Conservation (phyloP, 2,888 invertebrate species). For the Anthoptus insignis region DNA sequence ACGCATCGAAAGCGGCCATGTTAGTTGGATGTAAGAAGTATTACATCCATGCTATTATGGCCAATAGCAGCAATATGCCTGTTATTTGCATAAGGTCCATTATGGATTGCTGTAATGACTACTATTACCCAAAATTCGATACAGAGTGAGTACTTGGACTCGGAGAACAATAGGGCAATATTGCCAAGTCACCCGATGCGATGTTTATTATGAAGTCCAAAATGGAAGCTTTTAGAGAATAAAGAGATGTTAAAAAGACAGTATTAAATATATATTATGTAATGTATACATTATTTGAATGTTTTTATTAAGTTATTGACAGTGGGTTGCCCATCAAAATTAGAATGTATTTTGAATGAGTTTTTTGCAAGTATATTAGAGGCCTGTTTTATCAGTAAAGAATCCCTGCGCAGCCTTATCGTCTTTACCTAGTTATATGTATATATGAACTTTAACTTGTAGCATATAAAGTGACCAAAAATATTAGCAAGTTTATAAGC, state of each 20-base stretch:
- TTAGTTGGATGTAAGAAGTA: constrained; percentile 3
- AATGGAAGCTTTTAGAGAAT: not conserved
- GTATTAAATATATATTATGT: too few relatives aligned
- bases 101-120: constrained; percentile 31
- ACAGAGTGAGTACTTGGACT: constrained; percentile 21
- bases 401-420: too few relatives aligned
- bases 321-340: too few relatives aligned
- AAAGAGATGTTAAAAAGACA: too few relatives aligned
- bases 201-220: constrained; percentile 24
- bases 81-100: constrained; percentile 34
- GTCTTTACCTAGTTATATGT: too few relatives aligned
- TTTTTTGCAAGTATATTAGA: too few relatives aligned
- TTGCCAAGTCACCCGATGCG: constrained; percentile 18
- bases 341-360: too few relatives aligned
- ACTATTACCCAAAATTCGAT: constrained; percentile 31
- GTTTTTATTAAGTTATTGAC: not conserved
- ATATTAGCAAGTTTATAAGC: too few relatives aligned
- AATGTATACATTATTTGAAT: too few relatives aligned
- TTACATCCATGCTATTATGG: constrained; percentile 27
- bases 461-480: too few relatives aligned
- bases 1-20: not conserved
- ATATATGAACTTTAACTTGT: too few relatives aligned
- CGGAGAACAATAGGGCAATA: constrained; percentile 31
- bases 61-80: constrained; percentile 15
- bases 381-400: too few relatives aligned